Evolutionary conservation across 1,140 invertebrate species (phyloP).

Genomic region (Ips nitidus): DNA sequence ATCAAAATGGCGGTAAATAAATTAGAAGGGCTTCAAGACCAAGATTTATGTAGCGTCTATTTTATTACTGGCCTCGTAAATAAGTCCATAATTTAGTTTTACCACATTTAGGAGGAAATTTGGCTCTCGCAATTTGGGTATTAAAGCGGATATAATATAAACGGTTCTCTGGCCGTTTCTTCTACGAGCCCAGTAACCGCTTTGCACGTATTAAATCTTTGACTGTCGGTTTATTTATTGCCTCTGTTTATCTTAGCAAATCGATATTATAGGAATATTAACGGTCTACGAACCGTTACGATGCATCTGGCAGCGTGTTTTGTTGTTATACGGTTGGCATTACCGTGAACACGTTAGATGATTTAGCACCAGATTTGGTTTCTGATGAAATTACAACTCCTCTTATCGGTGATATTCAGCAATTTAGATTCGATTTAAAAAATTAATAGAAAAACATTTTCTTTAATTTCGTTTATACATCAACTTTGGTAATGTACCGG

Average conservation of each 20-base stretch:
- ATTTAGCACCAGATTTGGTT: too few relatives aligned
- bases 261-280: too few relatives aligned
- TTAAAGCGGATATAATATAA: slow-evolving; percentile 16
- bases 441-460: too few relatives aligned
- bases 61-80: slow-evolving; percentile 42
- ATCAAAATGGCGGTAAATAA: slow-evolving; percentile 43
- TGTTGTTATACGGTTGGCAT: too few relatives aligned
- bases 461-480: too few relatives aligned
- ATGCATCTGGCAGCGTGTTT: too few relatives aligned
- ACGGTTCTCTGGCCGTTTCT: background rate
- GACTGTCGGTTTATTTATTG: slow-evolving; percentile 1
- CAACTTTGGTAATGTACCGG: too few relatives aligned
- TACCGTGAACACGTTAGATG: too few relatives aligned
- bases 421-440: too few relatives aligned
- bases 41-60: slow-evolving; percentile 40
- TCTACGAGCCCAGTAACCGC: slow-evolving; percentile 1
- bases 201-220: slow-evolving; percentile 21
- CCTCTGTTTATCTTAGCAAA: background rate
- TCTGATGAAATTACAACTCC: too few relatives aligned
- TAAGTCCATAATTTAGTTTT: slow-evolving; percentile 42
- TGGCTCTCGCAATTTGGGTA: slow-evolving; percentile 17
- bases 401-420: too few relatives aligned
- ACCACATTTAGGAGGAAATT: slow-evolving; percentile 28
- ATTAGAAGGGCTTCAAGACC: slow-evolving; percentile 32
- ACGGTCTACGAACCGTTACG: too few relatives aligned